Base-by-base conservation (phyloP, 2,888 invertebrate genomes). In the Molorchus minor region DNA sequence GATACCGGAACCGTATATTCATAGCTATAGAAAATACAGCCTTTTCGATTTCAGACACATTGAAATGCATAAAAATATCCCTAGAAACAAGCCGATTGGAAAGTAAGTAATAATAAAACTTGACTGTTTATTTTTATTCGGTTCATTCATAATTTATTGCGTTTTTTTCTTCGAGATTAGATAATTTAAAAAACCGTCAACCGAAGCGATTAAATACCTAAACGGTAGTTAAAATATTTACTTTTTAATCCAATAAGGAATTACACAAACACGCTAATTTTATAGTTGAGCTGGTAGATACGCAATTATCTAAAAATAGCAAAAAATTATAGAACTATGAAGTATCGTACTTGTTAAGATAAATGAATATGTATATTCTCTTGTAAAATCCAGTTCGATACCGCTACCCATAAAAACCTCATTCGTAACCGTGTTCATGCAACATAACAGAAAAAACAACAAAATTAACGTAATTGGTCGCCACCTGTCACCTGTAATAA, bases 361-460 rank as follows among this genome's bases (percentile, higher is more conserved):
- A 25, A 25, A 25, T 8, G 25, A 25, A 25, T 5, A 4, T 8
- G 25, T 5, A 25, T 8, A 5, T 17, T 38, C 19, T n/a, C 8
- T 1, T 12, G n/a, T 20, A 20, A 41, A 41, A n/a, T 41, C 41
- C 41, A 41, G 41, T 41, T 41, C 41, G 12, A 41, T 20, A 25
- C 8, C 25, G 25, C 8, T 25, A 8, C 4, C n/a, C n/a, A n/a
- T n/a, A n/a, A n/a, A n/a, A n/a, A n/a, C n/a, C n/a, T n/a, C n/a
- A n/a, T n/a, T 25, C 4, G 8, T 25, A 8, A 25, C 25, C 5
- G 25, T 5, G 8, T 25, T 25, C 25, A 25, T 25, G 25, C 25
- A 25, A 25, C 4, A 4, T 5, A 25, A 25, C 25, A 8, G 8
- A 25, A 25, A 25, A 25, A 4, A n/a, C n/a, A n/a, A n/a, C n/a